A percentile compares a stretch with the other conserved stretches of the same genome.
These are phyloP conservation scores for Mustelus asterias DNA, from an alignment of 2,113 vertebrate genomes.

Conservation along the genomic window DNA sequence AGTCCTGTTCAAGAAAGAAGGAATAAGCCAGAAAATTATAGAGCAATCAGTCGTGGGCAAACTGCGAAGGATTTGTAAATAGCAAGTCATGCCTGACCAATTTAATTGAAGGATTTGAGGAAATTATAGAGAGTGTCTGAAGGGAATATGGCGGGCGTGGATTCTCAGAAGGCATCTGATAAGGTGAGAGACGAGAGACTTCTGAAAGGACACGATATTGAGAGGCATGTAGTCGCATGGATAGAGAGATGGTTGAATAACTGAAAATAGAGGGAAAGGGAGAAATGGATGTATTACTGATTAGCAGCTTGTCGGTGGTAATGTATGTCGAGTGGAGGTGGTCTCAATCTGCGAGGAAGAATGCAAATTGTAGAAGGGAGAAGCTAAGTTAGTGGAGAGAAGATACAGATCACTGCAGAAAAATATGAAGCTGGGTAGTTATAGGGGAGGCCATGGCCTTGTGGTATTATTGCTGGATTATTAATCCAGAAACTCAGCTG, in stretches of 20 bases:
- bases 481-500: too few species aligned
- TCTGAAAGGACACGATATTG: background rate
- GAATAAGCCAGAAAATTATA: background rate
- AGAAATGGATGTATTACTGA: background rate
- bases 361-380: background rate
- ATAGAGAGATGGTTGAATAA: background rate
- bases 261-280: background rate
- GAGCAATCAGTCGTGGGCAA: background rate
- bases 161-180: background rate
- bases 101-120: background rate
- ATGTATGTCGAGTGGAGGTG: background rate
- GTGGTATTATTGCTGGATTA: too few species aligned
- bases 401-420: background rate
- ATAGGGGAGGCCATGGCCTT: too few species aligned
- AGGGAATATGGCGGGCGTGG: background rate
- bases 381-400: background rate
- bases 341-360: background rate
- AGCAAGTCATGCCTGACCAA: background rate
- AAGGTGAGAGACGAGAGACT: background rate
- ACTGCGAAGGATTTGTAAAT: background rate
- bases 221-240: background rate
- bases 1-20: background rate
- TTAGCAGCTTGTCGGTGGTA: background rate
- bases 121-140: background rate
- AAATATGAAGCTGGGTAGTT: background rate